Conservation (phyloP, 2,797 vertebrate species). For the Anisognathus igniventris region DNA sequence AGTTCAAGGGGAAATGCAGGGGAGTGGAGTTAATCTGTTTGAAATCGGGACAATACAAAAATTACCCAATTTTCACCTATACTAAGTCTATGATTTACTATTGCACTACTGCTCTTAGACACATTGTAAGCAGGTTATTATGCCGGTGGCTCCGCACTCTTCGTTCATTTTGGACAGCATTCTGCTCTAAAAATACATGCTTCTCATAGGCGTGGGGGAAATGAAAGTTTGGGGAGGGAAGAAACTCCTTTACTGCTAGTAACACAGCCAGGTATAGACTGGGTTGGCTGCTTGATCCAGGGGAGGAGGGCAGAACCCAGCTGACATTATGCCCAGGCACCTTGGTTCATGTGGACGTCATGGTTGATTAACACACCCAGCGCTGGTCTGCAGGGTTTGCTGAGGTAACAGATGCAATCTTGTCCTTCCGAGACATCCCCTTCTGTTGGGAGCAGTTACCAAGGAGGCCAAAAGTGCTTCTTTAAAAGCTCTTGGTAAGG, state of each 20-base stretch:
- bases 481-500: background rate
- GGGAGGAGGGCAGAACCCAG: background rate
- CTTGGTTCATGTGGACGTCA: too few relatives aligned
- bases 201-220: background rate
- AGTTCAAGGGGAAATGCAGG: background rate
- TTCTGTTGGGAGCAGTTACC: background rate
- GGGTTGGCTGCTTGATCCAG: background rate
- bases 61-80: background rate
- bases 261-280: background rate
- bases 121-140: background rate
- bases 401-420: background rate
- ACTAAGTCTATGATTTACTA: background rate
- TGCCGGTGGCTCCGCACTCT: background rate
- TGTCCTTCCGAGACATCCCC: background rate
- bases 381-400: background rate
- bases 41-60: background rate
- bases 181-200: background rate
- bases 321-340: rapidly evolving
- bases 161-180: background rate
- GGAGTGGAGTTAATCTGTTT: background rate
- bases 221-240: background rate
- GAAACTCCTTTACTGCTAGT: background rate
- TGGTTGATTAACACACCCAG: background rate
- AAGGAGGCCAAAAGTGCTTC: background rate
- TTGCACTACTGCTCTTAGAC: background rate